Evolutionary conservation across 2,888 invertebrate species (phyloP), one percentile per base, ranked within the genome.

Genomic region (Scaptomyza parva): DNA sequence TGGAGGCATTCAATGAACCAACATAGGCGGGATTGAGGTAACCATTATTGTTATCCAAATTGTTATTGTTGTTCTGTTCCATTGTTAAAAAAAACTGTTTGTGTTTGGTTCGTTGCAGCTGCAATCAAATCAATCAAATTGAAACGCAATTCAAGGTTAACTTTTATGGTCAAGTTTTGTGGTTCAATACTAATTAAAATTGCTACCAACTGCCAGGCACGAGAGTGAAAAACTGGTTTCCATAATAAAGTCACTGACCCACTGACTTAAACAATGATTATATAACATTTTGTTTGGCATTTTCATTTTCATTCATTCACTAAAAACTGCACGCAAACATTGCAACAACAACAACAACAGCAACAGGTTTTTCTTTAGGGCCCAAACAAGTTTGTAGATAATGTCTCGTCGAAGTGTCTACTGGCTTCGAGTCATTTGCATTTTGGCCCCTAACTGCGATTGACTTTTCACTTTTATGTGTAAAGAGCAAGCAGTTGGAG

Each of bases 11-110:
- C 33, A 64, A 53, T 4, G 88, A 84, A 20, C 82, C 89, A n/a
- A 75, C 79, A 72, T 74, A 88, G 14, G 79, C 78, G 8, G 74
- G 83, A 65, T 88, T 88, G 35, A 88, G 69, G 70, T 85, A 71
- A 4, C 89, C 88, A 59, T 73, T 75, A 44, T 60, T 68, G 24
- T 54, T 68, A 8, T 33, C 30, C 18, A 11, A n/a, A 22, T 48
- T 22, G 11, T 22, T 48, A 14, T 35, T 48, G 54, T 68, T 71
- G 39, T 60, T 65, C 35, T 24, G 45, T 30, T 65, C 48, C 70
- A 69, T 70, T 33, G 40, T n/a, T n/a, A 57, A 54, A 37, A 57
- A 54, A 37, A 40, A 37, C 24, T 61, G 28, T 33, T 53, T 53
- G 1, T 12, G 30, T 24, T 52, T 54, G 65, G 59, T 17, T 14